phyloP scores from a whole-genome alignment of 2,888 invertebrate genomes.

The Eutolmus rufibarbis region DNA sequence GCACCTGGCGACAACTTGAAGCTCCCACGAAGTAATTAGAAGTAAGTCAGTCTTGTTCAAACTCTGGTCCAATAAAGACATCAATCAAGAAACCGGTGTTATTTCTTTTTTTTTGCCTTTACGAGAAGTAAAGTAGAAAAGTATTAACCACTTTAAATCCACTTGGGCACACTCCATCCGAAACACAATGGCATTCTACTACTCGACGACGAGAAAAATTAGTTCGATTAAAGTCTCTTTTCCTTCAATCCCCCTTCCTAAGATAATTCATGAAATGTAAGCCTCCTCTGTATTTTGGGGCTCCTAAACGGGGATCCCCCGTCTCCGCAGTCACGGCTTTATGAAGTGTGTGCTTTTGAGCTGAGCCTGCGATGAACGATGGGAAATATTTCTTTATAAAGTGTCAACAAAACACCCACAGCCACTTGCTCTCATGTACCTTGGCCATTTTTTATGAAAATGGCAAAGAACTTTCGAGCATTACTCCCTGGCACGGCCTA shows the following conservation, averaged over 20 bases:
- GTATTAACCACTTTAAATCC: not conserved
- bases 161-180: not conserved
- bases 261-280: not conserved
- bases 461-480: not conserved
- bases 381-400: not conserved
- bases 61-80: too few relatives aligned
- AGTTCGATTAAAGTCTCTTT: not conserved
- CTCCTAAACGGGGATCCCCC: not conserved
- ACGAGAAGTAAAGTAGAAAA: too few relatives aligned
- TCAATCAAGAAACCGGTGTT: too few relatives aligned
- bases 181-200: not conserved
- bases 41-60: too few relatives aligned
- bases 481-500: not conserved
- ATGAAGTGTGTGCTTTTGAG: not conserved
- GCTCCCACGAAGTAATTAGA: too few relatives aligned
- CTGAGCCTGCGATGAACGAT: not conserved
- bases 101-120: too few relatives aligned
- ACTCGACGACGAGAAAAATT: not conserved
- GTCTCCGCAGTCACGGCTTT: not conserved
- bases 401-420: slow-evolving; percentile 21
- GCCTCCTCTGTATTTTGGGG: not conserved
- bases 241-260: not conserved
- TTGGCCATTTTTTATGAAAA: not conserved
- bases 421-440: not conserved
- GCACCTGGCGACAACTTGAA: too few relatives aligned